Percentiles rank a stretch among this genome's conserved stretches.
phyloP scores from a whole-genome alignment of 2,113 vertebrate genomes.

The Antechinus stuartii region DNA sequence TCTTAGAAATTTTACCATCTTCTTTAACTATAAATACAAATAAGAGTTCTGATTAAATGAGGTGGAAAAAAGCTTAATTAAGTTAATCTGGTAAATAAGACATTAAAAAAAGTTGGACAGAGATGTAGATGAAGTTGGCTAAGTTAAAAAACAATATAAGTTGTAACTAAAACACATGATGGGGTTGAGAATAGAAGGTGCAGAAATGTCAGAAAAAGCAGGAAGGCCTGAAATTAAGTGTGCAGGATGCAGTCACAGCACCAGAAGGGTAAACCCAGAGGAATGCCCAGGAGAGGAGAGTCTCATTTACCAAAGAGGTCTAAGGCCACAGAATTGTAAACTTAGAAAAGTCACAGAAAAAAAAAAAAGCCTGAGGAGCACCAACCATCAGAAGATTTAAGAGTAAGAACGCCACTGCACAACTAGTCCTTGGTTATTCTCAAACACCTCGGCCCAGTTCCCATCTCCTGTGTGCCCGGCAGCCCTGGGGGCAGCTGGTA shows the following conservation, averaged over 20 bases:
- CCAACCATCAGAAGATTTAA: background rate
- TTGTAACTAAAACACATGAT: background rate
- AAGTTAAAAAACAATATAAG: background rate
- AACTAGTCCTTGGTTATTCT: background rate
- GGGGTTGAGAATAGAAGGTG: background rate
- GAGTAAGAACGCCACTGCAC: background rate
- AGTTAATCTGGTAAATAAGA: background rate
- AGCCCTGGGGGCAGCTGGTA: background rate
- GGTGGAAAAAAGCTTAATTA: background rate
- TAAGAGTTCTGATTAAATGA: slow-evolving; percentile 42
- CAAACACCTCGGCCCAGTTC: background rate
- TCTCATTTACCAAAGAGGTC: background rate
- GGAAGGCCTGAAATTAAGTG: too few species aligned
- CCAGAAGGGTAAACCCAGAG: background rate
- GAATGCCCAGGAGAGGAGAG: background rate
- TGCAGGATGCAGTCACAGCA: background rate
- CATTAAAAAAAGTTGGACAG: background rate
- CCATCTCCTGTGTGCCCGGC: background rate
- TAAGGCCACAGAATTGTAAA: background rate
- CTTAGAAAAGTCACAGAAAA: background rate
- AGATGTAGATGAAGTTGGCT: background rate
- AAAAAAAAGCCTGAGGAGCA: background rate
- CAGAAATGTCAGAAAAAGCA: background rate
- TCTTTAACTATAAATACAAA: slow-evolving; percentile 85
- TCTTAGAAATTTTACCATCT: slow-evolving; percentile 83